These are phyloP conservation scores for Pandemis heparana DNA, from an alignment of 2,888 invertebrate genomes.

Conservation along the genomic window DNA sequence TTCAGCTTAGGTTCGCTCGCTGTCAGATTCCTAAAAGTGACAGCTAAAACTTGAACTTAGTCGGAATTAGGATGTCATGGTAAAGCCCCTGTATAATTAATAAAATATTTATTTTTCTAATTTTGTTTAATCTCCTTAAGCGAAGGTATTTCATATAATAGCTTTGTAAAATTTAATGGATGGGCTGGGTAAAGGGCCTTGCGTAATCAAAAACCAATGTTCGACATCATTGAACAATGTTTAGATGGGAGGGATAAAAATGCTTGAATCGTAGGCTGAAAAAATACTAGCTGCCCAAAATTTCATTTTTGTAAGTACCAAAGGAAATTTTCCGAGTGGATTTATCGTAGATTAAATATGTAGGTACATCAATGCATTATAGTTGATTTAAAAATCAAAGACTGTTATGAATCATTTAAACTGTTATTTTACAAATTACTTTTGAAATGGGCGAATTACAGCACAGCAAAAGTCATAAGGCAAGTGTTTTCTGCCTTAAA, in stretches of 20 bases:
- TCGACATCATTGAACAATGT: neutral
- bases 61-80: no score
- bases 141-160: no score
- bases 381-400: no score
- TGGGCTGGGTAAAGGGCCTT: neutral
- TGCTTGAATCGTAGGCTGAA: neutral
- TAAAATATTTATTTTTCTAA: no score
- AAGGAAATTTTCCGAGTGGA: no score
- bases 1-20: no score
- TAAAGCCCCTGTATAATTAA: no score
- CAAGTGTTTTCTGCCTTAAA: slow-evolving; percentile 1
- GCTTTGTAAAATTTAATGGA: neutral
- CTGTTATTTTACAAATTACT: neutral
- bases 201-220: neutral
- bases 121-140: neutral
- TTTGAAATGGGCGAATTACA: neutral
- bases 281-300: neutral
- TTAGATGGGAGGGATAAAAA: neutral
- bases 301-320: neutral
- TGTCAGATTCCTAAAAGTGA: no score
- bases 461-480: neutral
- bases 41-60: no score
- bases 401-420: no score
- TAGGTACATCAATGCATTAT: no score
- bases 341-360: no score